Percentiles rank a stretch among this genome's conserved stretches.
These are phyloP conservation scores for Tridacna gigas DNA, from an alignment of 2,888 invertebrate species.

Conservation along the genomic window DNA sequence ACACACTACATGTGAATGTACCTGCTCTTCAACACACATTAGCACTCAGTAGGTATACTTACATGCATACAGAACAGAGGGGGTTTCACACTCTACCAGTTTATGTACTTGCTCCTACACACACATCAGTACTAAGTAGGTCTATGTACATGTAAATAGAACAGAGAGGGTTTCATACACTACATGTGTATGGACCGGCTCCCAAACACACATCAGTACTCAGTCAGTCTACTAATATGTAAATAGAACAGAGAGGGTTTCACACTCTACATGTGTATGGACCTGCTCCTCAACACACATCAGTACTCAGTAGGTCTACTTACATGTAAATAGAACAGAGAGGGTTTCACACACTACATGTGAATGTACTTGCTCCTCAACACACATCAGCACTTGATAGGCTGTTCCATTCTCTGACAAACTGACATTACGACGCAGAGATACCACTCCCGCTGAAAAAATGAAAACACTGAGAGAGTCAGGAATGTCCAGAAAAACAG, in stretches of 20 bases:
- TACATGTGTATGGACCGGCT: slow-evolving; percentile 28
- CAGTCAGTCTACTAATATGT: neutral
- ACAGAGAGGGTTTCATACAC: slow-evolving; percentile 35
- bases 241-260: slow-evolving; percentile 7
- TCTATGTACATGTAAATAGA: slow-evolving; percentile 31
- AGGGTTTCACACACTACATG: slow-evolving; percentile 39
- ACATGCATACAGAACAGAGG: neutral
- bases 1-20: slow-evolving; percentile 32
- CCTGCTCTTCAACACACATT: slow-evolving; percentile 28
- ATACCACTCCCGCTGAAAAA: slow-evolving; percentile 36
- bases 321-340: slow-evolving; percentile 29
- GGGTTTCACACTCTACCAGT: slow-evolving; percentile 28
- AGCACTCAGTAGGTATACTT: slow-evolving; percentile 6
- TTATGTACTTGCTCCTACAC: slow-evolving; percentile 19
- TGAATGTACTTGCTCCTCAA: slow-evolving; percentile 27
- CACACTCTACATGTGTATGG: slow-evolving; percentile 30
- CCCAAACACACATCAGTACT: slow-evolving; percentile 29
- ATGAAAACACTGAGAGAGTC: no score
- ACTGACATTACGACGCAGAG: slow-evolving; percentile 21
- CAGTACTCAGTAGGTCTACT: slow-evolving; percentile 19
- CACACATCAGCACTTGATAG: slow-evolving; percentile 29
- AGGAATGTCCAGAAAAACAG: no score
- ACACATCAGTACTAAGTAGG: slow-evolving; percentile 26
- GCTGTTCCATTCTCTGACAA: slow-evolving; percentile 29
- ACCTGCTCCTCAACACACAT: slow-evolving; percentile 29